A percentile compares a stretch with the other conserved stretches of the same genome.
phyloP scores from a whole-genome alignment of 2,113 vertebrate genomes.

The Triplophysa dalaica region DNA sequence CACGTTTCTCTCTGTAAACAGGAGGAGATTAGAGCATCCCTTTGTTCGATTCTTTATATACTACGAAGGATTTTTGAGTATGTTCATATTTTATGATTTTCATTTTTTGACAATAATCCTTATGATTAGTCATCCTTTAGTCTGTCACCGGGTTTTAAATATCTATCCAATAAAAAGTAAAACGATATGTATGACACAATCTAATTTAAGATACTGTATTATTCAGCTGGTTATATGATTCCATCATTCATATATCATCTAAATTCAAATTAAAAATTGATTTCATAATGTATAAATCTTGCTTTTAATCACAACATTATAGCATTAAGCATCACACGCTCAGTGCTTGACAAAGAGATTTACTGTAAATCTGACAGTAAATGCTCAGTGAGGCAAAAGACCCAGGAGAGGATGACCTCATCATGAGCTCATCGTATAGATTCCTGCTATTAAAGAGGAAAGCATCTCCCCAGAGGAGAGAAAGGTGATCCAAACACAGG shows the following conservation, averaged over 20 bases:
- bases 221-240: not conserved
- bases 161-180: too few relatives aligned
- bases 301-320: not conserved
- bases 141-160: too few relatives aligned
- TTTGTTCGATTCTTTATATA: too few relatives aligned
- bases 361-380: slow-evolving; percentile 22
- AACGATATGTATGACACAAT: too few relatives aligned
- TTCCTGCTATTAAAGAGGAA: slow-evolving; percentile 36
- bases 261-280: not conserved
- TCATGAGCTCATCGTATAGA: slow-evolving; percentile 45
- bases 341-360: slow-evolving; percentile 1
- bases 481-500: slow-evolving; percentile 18
- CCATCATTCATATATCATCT: not conserved
- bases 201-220: not conserved
- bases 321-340: not conserved
- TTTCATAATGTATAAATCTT: not conserved
- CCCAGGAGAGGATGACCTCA: slow-evolving; percentile 53
- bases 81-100: too few relatives aligned
- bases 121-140: too few relatives aligned
- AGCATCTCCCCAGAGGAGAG: slow-evolving; percentile 20
- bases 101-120: too few relatives aligned
- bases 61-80: too few relatives aligned
- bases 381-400: slow-evolving; percentile 40
- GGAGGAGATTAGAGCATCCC: not conserved
- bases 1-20: slow-evolving; percentile 6